phyloP scores from a whole-genome alignment of 2,888 invertebrate genomes.

The Homarus gammarus region DNA sequence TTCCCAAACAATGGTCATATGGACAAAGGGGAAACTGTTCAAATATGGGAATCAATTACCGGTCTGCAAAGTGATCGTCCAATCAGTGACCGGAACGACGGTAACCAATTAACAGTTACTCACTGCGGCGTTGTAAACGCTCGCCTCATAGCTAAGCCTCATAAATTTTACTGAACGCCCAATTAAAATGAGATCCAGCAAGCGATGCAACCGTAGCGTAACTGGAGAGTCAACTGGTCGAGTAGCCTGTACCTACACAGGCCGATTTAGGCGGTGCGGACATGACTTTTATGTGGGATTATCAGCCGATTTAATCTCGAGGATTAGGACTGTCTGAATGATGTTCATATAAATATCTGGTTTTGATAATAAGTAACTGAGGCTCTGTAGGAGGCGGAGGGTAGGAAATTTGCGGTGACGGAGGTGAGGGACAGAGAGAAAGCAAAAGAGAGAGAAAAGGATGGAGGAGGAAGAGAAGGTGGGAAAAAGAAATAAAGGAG shows the following conservation, averaged over 20 bases:
- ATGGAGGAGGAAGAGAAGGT: too few species aligned
- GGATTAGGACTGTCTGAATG: not conserved
- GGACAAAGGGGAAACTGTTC: not conserved
- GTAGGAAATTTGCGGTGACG: not conserved
- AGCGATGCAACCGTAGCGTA: not conserved
- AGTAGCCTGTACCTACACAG: not conserved
- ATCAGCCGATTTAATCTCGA: not conserved
- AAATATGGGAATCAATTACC: not conserved
- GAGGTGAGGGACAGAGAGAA: not conserved
- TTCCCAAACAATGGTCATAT: too few species aligned
- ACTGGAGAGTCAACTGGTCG: not conserved
- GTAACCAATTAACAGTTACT: constrained; percentile 9
- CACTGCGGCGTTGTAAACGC: not conserved
- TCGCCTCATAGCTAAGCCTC: not conserved
- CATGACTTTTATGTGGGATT: not conserved
- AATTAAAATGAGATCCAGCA: constrained; percentile 5
- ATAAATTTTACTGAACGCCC: not conserved
- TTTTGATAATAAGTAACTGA: not conserved
- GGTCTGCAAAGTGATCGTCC: not conserved
- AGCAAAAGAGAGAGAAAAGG: not conserved
- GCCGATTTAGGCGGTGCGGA: not conserved
- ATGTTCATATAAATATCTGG: not conserved
- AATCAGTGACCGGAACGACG: not conserved
- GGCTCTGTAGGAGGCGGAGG: not conserved
- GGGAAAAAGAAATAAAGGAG: not conserved